Evolutionary conservation across 2,113 vertebrate genomes (phyloP), one percentile per base, ranked within the genome.

Genomic region (Apus apus): DNA sequence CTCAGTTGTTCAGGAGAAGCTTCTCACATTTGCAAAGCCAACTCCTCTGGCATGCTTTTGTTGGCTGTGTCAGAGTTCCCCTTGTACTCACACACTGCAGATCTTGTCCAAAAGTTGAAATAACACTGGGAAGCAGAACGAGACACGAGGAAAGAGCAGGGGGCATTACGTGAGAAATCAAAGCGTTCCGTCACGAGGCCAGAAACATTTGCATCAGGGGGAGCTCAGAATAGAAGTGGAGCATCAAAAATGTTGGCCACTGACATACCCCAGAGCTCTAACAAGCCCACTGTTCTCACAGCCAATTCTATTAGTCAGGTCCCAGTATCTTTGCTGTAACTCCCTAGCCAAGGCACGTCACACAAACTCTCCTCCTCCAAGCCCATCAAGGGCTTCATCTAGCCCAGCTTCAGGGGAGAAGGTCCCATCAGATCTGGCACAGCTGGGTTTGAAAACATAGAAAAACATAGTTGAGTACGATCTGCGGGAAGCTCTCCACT

Each of bases 401-500:
- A 74, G 73, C 79, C 45, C 71, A 80, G 53, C 65, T 56, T 61
- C 82, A 62, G 73, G 25, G 58, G 38, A 65, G n/a, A 40, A 74
- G 71, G 64, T 54, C 57, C 34, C 62, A 68, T 22, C 82, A 92
- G 65, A 6, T 29, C 83, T 89, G 66, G 26, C 23, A 9, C 19
- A 23, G 45, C n/a, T 77, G 64, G 26, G 79, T 80, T 51, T 70
- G 81, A 74, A 85, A 80, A 8, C 38, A 38, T 38, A 38, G 38
- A 38, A 87, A 34, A 11, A 54, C 79, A 19, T 0, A 15, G 79
- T 18, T 60, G 50, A 90, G 71, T 48, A 90, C 80, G 72, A 81
- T 75, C 67, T 78, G 74, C 26, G 1, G 67, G 78, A 94, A 96
- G 87, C 83, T 94, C 87, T 93, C 91, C 71, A 75, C 61, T 96